Percentiles rank a stretch among this genome's conserved stretches.
phyloP scores from a whole-genome alignment of 2,113 vertebrate genomes.

The Calyptomena viridis region DNA sequence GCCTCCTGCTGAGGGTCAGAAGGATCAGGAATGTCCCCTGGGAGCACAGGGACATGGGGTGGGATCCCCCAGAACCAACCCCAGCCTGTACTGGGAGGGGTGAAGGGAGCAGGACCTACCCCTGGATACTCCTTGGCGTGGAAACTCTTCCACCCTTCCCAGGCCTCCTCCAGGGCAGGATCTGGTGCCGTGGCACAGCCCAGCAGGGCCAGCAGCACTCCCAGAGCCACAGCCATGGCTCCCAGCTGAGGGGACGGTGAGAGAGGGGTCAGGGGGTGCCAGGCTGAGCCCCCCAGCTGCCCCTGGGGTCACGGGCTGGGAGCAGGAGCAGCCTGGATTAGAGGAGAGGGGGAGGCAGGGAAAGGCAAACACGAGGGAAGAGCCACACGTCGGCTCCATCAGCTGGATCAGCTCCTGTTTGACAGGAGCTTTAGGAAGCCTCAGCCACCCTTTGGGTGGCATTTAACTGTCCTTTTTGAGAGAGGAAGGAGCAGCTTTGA shows the following conservation, averaged over 20 bases:
- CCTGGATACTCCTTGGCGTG: not conserved
- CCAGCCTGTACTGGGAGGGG: rapidly evolving
- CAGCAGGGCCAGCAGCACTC: not conserved
- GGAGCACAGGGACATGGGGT: not conserved
- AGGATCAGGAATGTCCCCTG: rapidly evolving
- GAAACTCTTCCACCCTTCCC: slow-evolving; percentile 54
- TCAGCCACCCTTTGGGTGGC: not conserved
- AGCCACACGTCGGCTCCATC: not conserved
- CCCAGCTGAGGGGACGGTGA: not conserved
- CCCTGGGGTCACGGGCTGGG: not conserved
- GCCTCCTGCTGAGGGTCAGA: not conserved
- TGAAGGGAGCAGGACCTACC: not conserved
- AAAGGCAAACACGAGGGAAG: not conserved
- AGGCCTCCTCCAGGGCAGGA: slow-evolving; percentile 1
- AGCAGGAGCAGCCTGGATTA: not conserved
- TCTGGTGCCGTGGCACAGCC: rapidly evolving
- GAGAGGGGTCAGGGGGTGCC: rapidly evolving
- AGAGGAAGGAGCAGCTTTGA: not conserved
- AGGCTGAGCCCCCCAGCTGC: not conserved
- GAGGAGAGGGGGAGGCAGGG: not conserved
- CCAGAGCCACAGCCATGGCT: not conserved
- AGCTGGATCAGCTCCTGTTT: not conserved
- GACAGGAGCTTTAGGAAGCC: not conserved
- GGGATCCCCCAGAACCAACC: not conserved
- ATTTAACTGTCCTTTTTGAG: slow-evolving; percentile 1